These are phyloP conservation scores for Tichodroma muraria DNA, from an alignment of 2,113 vertebrate genomes.

Conservation along the genomic window DNA sequence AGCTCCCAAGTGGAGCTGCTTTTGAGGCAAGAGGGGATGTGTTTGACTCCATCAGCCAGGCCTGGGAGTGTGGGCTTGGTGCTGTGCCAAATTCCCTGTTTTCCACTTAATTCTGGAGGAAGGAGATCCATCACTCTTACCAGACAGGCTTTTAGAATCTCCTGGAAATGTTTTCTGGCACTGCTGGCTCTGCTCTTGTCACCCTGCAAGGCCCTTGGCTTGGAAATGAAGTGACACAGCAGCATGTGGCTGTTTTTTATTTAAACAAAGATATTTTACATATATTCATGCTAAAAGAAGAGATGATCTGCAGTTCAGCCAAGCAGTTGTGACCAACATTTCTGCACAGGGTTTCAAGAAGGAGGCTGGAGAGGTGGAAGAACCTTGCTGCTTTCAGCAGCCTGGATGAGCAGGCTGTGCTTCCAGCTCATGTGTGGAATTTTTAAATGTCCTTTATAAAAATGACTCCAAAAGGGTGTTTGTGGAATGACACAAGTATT, in stretches of 20 bases:
- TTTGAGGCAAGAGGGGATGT: background rate
- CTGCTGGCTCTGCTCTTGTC: background rate
- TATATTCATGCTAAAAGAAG: background rate
- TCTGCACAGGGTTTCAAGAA: background rate
- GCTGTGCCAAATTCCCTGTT: background rate
- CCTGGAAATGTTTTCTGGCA: background rate
- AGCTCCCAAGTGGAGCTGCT: background rate
- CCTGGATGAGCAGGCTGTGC: background rate
- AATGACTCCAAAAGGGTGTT: background rate
- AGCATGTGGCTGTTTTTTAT: background rate
- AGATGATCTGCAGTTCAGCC: background rate
- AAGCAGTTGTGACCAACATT: background rate
- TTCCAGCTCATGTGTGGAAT: accelerated
- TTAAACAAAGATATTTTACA: background rate
- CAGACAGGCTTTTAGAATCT: background rate
- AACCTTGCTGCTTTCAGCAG: background rate
- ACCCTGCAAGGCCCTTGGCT: background rate
- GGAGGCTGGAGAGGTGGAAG: background rate
- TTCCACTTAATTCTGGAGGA: background rate
- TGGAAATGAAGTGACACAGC: background rate
- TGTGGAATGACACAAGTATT: background rate
- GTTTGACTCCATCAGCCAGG: background rate
- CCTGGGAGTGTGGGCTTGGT: background rate
- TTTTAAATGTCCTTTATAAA: background rate
- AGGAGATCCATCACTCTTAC: background rate